Evolutionary conservation across 2,888 invertebrate species (phyloP).

Genomic region (Drosophila prolongata): DNA sequence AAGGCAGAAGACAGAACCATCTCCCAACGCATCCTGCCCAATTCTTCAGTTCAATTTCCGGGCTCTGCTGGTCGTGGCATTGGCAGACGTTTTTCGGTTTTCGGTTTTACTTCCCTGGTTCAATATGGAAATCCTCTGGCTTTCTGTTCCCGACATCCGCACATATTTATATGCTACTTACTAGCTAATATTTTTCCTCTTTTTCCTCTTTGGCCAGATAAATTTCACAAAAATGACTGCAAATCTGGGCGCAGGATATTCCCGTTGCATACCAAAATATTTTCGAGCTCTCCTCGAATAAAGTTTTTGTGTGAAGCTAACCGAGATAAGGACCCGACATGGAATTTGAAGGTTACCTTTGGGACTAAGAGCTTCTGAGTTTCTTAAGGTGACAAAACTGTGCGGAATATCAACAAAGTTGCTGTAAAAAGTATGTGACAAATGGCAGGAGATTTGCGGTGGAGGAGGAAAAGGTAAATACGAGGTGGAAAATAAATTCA

Average conservation of each 20-base stretch:
- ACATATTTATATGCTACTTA: conserved; percentile 50
- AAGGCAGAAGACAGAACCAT: not conserved
- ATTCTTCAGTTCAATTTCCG: conserved; percentile 7
- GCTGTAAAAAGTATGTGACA: conserved; percentile 22
- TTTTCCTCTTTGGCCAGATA: conserved; percentile 30
- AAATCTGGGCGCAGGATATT: conserved; percentile 31
- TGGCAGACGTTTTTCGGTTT: conserved; percentile 16
- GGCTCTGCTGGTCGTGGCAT: conserved; percentile 7
- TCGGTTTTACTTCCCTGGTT: conserved; percentile 16
- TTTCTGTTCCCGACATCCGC: conserved; percentile 16
- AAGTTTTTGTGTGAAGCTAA: conserved; percentile 24
- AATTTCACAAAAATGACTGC: conserved; percentile 36
- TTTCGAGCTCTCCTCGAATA: not conserved
- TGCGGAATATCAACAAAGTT: conserved; percentile 30
- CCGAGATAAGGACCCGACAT: conserved; percentile 18
- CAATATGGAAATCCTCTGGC: conserved; percentile 34
- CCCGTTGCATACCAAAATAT: conserved; percentile 31
- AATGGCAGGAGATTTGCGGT: conserved; percentile 30
- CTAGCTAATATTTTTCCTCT: conserved; percentile 30
- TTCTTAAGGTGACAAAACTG: conserved; percentile 32
- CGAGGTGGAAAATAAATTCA: conserved; percentile 16
- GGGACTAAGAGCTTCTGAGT: conserved; percentile 3
- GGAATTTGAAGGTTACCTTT: conserved; percentile 2
- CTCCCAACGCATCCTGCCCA: conserved; percentile 11
- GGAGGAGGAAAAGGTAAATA: conserved; percentile 3